Conservation (phyloP, 2,797 vertebrate species). For the Myotis pilosus region DNA sequence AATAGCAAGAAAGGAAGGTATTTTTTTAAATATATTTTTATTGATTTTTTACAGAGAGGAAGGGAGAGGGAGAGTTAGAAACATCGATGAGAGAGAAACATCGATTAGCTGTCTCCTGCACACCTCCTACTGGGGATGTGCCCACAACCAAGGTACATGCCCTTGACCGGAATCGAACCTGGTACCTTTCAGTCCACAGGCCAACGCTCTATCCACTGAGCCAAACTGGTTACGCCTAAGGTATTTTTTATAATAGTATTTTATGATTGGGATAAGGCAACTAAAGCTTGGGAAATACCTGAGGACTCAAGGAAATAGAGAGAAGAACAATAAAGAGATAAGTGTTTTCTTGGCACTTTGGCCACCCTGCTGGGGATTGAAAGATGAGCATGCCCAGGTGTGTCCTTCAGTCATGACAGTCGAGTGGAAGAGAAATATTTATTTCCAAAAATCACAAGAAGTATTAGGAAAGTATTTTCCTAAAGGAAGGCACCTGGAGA, state of each 20-base stretch:
- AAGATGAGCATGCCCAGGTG: not conserved
- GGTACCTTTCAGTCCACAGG: too few relatives aligned
- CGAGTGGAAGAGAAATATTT: not conserved
- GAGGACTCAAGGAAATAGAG: not conserved
- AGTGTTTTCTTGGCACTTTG: not conserved
- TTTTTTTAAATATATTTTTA: too few relatives aligned
- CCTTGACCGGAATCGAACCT: too few relatives aligned
- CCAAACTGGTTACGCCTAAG: too few relatives aligned
- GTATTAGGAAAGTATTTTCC: not conserved
- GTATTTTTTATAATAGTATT: not conserved
- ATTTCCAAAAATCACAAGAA: not conserved
- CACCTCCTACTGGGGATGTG: too few relatives aligned
- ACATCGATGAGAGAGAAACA: too few relatives aligned
- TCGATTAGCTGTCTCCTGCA: too few relatives aligned
- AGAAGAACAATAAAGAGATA: not conserved
- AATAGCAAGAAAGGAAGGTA: not conserved
- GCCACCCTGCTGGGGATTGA: not conserved
- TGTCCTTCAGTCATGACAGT: not conserved
- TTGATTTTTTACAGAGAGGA: too few relatives aligned
- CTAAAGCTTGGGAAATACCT: not conserved
- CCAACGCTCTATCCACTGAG: too few relatives aligned
- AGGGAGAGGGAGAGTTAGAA: too few relatives aligned
- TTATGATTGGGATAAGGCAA: not conserved
- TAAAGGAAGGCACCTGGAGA: not conserved
- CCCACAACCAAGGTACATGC: too few relatives aligned